Percentiles rank a stretch among this genome's conserved stretches.
Conservation (phyloP, 2,113 vertebrate species). For the Oceanodroma tethys region DNA sequence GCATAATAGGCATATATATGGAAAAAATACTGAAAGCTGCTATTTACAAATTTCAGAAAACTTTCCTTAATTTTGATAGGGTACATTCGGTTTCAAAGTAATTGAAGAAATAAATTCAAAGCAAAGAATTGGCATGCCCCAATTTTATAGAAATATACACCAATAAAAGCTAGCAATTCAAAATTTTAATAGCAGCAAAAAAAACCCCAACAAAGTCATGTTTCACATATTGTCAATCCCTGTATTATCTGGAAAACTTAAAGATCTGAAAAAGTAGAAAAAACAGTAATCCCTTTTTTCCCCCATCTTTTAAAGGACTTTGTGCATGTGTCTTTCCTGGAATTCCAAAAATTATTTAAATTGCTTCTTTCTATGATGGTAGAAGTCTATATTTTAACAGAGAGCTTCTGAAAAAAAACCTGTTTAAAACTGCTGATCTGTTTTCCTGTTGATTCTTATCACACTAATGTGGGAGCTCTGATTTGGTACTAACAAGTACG, state of each 20-base stretch:
- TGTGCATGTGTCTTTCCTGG: not conserved
- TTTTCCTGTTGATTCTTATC: not conserved
- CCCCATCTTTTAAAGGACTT: not conserved
- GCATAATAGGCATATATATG: not conserved
- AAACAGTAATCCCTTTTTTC: fast-evolving
- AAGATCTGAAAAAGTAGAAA: not conserved
- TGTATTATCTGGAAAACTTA: not conserved
- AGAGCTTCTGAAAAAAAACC: not conserved
- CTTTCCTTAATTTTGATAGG: not conserved
- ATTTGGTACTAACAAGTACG: not conserved
- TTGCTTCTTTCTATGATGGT: not conserved
- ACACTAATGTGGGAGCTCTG: not conserved
- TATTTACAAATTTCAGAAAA: not conserved
- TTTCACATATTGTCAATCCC: not conserved
- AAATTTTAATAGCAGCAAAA: not conserved
- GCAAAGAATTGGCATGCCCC: not conserved
- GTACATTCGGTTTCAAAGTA: not conserved
- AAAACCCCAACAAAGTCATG: too few species aligned
- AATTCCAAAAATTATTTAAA: not conserved
- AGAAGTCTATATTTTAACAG: not conserved
- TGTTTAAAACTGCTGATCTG: not conserved
- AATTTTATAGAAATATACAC: not conserved
- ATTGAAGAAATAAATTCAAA: not conserved
- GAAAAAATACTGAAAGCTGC: not conserved
- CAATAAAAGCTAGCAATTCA: not conserved